A percentile compares a stretch with the other conserved stretches of the same genome.
phyloP scores from a whole-genome alignment of 2,888 invertebrate species.

The Chorisops tibialis region DNA sequence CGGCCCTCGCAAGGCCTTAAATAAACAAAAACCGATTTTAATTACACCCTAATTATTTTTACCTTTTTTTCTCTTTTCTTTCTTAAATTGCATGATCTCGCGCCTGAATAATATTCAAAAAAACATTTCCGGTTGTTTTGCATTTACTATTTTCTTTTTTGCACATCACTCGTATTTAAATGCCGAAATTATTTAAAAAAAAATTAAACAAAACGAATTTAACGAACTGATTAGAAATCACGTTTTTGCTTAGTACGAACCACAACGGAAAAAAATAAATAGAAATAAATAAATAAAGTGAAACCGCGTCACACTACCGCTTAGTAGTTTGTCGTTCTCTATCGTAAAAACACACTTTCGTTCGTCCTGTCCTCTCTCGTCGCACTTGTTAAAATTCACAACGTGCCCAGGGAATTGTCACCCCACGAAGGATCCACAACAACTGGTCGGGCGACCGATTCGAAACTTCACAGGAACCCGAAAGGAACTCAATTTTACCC shows the following conservation, averaged over 20 bases:
- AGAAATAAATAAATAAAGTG: constrained; percentile 36
- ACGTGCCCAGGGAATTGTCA: constrained; percentile 40
- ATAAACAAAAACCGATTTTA: too few relatives aligned
- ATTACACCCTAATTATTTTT: too few relatives aligned
- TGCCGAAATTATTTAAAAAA: constrained; percentile 28
- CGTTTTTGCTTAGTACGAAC: constrained; percentile 31
- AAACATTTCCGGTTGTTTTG: neutral
- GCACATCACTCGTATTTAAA: constrained; percentile 33
- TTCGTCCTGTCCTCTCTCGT: constrained; percentile 36
- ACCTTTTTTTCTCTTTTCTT: too few relatives aligned
- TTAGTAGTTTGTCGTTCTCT: constrained; percentile 7
- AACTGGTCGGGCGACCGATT: constrained; percentile 40
- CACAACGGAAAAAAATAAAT: constrained; percentile 33
- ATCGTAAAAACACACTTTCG: constrained; percentile 5
- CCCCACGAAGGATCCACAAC: constrained; percentile 54
- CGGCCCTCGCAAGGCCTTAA: too few relatives aligned
- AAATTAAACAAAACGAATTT: constrained; percentile 33
- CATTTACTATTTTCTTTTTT: constrained; percentile 20
- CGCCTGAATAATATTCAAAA: too few relatives aligned
- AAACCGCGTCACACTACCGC: constrained; percentile 37
- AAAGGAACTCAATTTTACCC: neutral
- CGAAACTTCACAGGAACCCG: constrained; percentile 4
- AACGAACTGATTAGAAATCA: constrained; percentile 32
- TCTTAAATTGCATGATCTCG: too few relatives aligned
- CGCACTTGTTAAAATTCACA: constrained; percentile 42